Evolutionary conservation across 2,113 vertebrate species (phyloP).

Genomic region (Indri indri): DNA sequence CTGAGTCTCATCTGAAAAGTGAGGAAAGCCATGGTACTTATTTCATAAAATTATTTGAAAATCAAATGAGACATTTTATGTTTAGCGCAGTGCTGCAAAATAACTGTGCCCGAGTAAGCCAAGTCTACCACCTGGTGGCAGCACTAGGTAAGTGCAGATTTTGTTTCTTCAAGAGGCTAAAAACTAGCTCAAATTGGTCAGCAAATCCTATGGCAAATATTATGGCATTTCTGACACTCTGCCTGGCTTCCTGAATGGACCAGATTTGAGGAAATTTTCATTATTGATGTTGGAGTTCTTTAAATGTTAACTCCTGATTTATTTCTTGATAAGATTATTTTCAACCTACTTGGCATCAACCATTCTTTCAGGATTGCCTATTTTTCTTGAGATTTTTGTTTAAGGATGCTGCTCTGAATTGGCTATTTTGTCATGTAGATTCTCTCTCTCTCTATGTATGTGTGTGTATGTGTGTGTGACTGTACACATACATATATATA

Average conservation of each 20-base stretch:
- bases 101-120: background rate
- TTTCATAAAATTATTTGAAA: background rate
- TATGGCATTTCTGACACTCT: background rate
- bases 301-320: background rate
- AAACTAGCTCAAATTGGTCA: background rate
- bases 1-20: background rate
- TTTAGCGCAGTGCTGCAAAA: background rate
- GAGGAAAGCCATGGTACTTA: background rate
- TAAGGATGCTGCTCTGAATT: background rate
- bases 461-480: background rate
- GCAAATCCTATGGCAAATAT: background rate
- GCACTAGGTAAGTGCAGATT: constrained; percentile 13
- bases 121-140: constrained; percentile 51
- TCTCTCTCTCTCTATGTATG: background rate
- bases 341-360: background rate
- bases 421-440: background rate
- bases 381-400: background rate
- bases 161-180: background rate
- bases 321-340: background rate
- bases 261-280: background rate
- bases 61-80: background rate
- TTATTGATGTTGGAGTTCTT: background rate
- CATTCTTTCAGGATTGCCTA: background rate
- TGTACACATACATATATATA: background rate
- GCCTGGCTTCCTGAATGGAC: background rate